Base-by-base conservation (phyloP, 2,888 invertebrate genomes). In the Acanthopleura granulata region DNA sequence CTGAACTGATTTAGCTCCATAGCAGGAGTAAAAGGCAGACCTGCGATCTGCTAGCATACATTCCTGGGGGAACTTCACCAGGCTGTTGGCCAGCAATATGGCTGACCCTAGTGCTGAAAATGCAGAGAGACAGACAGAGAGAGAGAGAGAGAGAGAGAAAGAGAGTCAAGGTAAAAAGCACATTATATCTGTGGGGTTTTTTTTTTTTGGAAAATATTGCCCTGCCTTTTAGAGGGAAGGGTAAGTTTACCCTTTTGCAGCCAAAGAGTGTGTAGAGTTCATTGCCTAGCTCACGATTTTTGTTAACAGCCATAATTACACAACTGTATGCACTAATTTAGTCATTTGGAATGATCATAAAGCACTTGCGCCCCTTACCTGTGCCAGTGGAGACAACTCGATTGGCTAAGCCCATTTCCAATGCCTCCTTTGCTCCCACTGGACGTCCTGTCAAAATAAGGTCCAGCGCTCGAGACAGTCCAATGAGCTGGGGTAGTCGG, bases 371-470 rank as follows among this genome's bases (percentile, higher is more conserved):
- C n/a, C 40, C 40, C 40, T 40, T 40, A 95, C 96, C 94, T 86
- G 96, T 94, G 76, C 98, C 98, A 76, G 94, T 94, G 0, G 94
- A 92, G 3, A 96, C 95, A 29, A 96, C 88, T 84, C 95, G 93
- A 89, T 94, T 95, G 0, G 94, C 95, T 30, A 98, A 91, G 0
- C 98, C 98, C 91, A 94, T 94, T 75, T 94, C 92, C 30, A 94
- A 90, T 0, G 97, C 97, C 88, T 97, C 97, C 74, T 94, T 92
- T 0, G 95, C 95, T 18, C 91, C 91, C 4, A 98, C 93, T 1
- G 93, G 92, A 70, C 96, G 92, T 0, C 98, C 98, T 0, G 97
- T 97, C n/a, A 98, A 91, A 74, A 97, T 94, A 75, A 98, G 89
- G 88, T 98, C 98, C 80, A 98, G 90, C 0, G 98, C 96, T 82